A percentile compares a stretch with the other conserved stretches of the same genome.
phyloP scores from a whole-genome alignment of 2,797 vertebrate species.

The Ctenochaetus hawaiiensis region DNA sequence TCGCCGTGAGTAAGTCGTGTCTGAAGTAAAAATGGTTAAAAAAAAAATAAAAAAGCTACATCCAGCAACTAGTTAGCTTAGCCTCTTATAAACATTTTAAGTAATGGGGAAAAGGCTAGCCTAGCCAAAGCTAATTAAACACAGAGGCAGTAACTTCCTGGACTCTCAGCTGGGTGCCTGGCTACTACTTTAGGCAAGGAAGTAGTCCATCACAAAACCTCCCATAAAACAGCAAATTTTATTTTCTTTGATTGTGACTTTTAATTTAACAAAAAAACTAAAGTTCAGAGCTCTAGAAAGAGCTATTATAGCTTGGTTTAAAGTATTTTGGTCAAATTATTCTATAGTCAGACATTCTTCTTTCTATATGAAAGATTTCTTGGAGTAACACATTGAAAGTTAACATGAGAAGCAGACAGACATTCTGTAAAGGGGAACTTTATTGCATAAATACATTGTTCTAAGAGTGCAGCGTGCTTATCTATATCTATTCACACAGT shows the following conservation, averaged over 20 bases:
- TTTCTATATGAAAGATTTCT: not conserved
- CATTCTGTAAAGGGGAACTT: conserved; percentile 74
- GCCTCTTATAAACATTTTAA: not conserved
- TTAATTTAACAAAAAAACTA: too few species aligned
- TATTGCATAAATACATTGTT: conserved; percentile 78
- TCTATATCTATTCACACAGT: conserved; percentile 56
- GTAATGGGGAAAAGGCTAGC: not conserved
- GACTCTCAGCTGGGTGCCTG: not conserved
- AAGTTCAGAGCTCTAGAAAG: too few species aligned
- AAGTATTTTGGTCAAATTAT: not conserved
- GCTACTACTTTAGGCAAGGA: not conserved
- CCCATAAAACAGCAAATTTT: not conserved
- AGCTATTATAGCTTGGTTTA: too few species aligned
- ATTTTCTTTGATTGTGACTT: too few species aligned
- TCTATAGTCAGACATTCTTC: too few species aligned
- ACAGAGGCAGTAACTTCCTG: not conserved
- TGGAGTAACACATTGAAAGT: not conserved
- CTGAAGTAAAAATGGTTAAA: not conserved
- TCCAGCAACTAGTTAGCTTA: not conserved
- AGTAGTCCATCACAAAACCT: not conserved
- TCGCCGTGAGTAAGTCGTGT: not conserved
- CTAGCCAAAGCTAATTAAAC: not conserved
- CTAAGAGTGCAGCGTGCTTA: conserved; percentile 70
- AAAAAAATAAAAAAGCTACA: not conserved
- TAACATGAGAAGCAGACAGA: conserved; percentile 34